Conservation (phyloP, 2,888 invertebrate genomes). For the Lasioglossum vierecki region DNA sequence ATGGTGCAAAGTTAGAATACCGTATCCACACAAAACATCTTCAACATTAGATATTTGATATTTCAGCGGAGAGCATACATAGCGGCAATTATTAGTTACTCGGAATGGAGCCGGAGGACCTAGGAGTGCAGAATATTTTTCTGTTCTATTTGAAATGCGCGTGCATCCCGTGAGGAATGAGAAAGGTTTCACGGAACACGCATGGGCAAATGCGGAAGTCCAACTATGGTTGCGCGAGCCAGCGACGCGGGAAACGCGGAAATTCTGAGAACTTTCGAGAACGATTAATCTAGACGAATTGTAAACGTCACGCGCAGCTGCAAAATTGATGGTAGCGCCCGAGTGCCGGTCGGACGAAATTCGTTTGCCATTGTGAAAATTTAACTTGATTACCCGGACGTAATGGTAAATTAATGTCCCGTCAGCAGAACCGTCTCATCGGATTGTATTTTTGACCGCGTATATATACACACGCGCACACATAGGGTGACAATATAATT, state of each 20-base stretch:
- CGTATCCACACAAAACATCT: too few relatives aligned
- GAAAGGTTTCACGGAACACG: background rate
- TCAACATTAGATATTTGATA: background rate
- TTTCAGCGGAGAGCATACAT: background rate
- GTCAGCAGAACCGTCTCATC: constrained; percentile 33
- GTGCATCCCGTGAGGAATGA: background rate
- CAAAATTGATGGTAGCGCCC: constrained; percentile 70
- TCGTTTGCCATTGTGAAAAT: constrained; percentile 71
- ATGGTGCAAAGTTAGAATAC: too few relatives aligned
- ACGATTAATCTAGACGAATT: constrained; percentile 69
- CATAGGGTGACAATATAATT: background rate
- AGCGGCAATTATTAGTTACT: background rate
- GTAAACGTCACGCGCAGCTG: constrained; percentile 71
- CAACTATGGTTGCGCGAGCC: constrained; percentile 26
- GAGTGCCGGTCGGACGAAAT: constrained; percentile 61
- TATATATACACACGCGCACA: background rate
- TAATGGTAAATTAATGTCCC: constrained; percentile 70
- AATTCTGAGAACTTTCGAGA: constrained; percentile 65
- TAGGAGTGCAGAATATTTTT: background rate
- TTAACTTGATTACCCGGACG: constrained; percentile 68
- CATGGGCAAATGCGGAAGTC: constrained; percentile 11
- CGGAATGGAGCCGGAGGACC: background rate
- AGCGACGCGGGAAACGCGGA: constrained; percentile 51
- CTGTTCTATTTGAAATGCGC: constrained; percentile 12
- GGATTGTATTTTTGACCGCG: constrained; percentile 40